Base-by-base conservation (phyloP, 1,140 invertebrate genomes). In the Scaptodrosophila lebanonensis region DNA sequence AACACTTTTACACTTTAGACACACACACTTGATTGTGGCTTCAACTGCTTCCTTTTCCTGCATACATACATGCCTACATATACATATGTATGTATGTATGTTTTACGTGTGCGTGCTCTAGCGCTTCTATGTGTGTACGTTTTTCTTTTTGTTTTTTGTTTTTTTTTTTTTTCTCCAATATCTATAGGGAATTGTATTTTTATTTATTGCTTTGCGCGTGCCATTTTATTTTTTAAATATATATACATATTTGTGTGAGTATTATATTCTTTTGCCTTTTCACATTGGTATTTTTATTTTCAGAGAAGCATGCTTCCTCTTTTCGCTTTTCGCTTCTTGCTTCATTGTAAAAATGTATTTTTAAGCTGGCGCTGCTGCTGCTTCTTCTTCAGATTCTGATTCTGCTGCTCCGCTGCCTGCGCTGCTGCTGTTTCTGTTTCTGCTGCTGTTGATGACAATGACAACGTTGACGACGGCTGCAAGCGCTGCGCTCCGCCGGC, bases 311-410 rank as follows among this genome's bases (percentile, higher is more conserved):
- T 13, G 30, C 51, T 66, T 68, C 33, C 40, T 66, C 45, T 50
- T 40, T 43, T 22, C 33, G 33, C 32, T 35, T 6, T 16, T 30
- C 40, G 43, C 22, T 39, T 71, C 52, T 79, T 82, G 68, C 54
- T 79, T 79, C 73, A 79, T 82, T 83, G 69, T 82, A 76, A 82
- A 82, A 82, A 82, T 83, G 75, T 75, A 82, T 83, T 82, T 82
- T 83, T 82, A 79, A 82, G 75, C 75, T 79, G 48, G 50, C 43
- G 48, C 25, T 66, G 50, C 44, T 63, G 57, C 44, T 69, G 36
- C 44, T 62, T 62, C 43, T 72, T 58, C 16, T 52, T 32, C n/a
- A 39, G 48, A 18, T 51, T 38, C 30, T 25, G 29, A 27, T 66
- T 59, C 63, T 63, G n/a, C n/a, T n/a, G n/a, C n/a, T 8, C 35